phyloP scores from a whole-genome alignment of 2,888 invertebrate genomes.

The Aporophyla lueneburgensis region DNA sequence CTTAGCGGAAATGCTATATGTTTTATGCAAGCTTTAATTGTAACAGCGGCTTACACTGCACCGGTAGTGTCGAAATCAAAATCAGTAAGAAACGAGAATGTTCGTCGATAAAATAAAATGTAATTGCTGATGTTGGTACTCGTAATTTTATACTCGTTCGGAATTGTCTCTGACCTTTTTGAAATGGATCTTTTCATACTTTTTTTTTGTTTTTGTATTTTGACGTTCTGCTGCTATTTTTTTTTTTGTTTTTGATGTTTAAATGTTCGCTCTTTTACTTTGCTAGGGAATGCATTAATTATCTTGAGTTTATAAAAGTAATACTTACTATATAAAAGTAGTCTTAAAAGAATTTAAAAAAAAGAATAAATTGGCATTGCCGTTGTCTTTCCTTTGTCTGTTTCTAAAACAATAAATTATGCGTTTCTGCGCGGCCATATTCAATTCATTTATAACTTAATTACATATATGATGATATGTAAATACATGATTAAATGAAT shows the following conservation, averaged over 20 bases:
- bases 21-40: conserved; percentile 63
- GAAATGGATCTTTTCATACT: conserved; percentile 37
- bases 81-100: conserved; percentile 47
- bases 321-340: neutral
- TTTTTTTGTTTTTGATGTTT: conserved; percentile 32
- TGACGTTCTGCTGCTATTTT: conserved; percentile 2
- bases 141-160: conserved; percentile 51
- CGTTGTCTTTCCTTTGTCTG: conserved; percentile 6
- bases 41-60: conserved; percentile 33
- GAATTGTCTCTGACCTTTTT: conserved; percentile 65
- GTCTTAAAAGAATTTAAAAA: neutral
- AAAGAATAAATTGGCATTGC: neutral
- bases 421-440: neutral
- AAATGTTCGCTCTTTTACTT: conserved; percentile 9
- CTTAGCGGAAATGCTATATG: conserved; percentile 67
- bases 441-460: conserved; percentile 31
- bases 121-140: conserved; percentile 61
- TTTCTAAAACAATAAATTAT: neutral
- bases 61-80: conserved; percentile 62
- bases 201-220: conserved; percentile 40
- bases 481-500: conserved; percentile 34
- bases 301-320: neutral
- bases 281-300: conserved; percentile 18
- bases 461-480: conserved; percentile 23
- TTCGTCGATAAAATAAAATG: conserved; percentile 58